Conservation (phyloP, 2,113 vertebrate species). For the Pollachius pollachius region DNA sequence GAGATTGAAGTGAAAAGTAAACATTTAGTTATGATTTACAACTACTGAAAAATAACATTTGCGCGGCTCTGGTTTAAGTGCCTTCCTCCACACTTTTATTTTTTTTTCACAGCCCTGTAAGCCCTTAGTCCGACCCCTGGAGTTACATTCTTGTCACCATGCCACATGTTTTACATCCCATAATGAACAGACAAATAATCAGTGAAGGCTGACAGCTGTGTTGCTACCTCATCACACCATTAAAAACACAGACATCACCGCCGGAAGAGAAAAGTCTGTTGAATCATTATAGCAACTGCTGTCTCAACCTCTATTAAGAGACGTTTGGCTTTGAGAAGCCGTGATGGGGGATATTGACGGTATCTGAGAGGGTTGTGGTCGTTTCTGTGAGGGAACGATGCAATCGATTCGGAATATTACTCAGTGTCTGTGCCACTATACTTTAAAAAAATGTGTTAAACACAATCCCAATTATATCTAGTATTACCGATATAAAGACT, state of each 20-base stretch:
- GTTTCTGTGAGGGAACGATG: constrained; percentile 22
- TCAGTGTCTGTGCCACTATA: constrained; percentile 27
- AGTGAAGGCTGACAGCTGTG: constrained; percentile 68
- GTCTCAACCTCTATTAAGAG: constrained; percentile 19
- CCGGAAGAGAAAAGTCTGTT: constrained; percentile 30
- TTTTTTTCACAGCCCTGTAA: too few relatives aligned
- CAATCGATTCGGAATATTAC: constrained; percentile 19
- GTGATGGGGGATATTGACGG: constrained; percentile 31
- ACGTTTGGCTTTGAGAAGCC: constrained; percentile 8
- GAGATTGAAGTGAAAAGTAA: too few relatives aligned
- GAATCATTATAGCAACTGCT: constrained; percentile 25
- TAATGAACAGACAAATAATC: constrained; percentile 46
- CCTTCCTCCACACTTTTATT: too few relatives aligned
- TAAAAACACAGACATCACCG: constrained; percentile 44
- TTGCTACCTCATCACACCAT: constrained; percentile 60
- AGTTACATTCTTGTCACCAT: constrained; percentile 65
- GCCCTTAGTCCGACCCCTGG: constrained; percentile 53
- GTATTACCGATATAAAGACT: constrained; percentile 37
- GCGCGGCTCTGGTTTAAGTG: too few relatives aligned
- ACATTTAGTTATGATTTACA: too few relatives aligned
- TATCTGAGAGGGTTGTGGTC: constrained; percentile 37
- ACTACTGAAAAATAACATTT: too few relatives aligned
- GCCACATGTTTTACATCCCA: constrained; percentile 42
- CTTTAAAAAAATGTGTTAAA: constrained; percentile 21
- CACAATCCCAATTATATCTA: constrained; percentile 39